Evolutionary conservation across 23 tunicate genomes (phyloP), one percentile per base, ranked within the genome.

Genomic region (Ciona savignyi): DNA sequence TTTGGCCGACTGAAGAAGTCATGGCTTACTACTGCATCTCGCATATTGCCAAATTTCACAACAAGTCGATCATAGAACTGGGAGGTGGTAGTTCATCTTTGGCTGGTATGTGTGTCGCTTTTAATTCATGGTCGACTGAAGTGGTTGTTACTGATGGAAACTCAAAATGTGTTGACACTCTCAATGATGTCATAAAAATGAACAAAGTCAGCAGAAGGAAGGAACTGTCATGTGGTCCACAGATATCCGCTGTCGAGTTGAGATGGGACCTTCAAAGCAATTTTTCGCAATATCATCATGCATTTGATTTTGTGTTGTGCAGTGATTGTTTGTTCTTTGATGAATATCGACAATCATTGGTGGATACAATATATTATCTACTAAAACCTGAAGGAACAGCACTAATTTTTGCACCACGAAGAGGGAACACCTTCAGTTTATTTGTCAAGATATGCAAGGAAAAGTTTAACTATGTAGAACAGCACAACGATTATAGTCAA

Each of bases 1-100:
- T 87, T 28, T 87, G 95, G 95, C 87, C 95, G 20, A 42, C 95
- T 11, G 95, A 87, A 63, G 84, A 87, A 60, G 86, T 81, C 3
- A 64, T 87, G 75, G 86, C 95, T 3, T 75, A 70, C 51, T 87
- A 87, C 71, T 81, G 85, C 31, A 30, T 72, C 19, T 32, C 70
- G 51, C 85, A 87, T 49, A 65, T 62, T 23, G 27, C 56, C 49
- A 27, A 81, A 23, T 87, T 87, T 29, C 9, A 32, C 1, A 25
- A 27, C 51, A 77, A 75, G 35, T 77, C 86, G 1, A 70, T 87
- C 3, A 33, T 81, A 23, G 95, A 87, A 70, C 72, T 87, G 1
- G 95, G 95, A 22, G 95, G 95, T 2, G 95, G 95, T 23, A 71
- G 67, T 65, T 64, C 84, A 22, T 70, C 71, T 31, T 65, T 87